phyloP scores from a whole-genome alignment of 35 echinoderm and acorn worm species.

The Lytechinus pictus region DNA sequence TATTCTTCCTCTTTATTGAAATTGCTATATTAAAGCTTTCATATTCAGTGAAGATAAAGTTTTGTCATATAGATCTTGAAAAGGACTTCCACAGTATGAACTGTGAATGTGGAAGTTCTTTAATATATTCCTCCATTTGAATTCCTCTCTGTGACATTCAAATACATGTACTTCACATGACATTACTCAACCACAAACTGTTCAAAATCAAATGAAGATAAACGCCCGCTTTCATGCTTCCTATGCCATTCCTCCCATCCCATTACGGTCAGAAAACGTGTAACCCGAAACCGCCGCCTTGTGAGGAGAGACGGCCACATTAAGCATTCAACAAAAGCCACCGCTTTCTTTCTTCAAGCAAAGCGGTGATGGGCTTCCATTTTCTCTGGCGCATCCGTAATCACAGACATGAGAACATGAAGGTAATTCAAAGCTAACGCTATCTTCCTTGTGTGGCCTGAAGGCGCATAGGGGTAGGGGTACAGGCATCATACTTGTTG shows the following conservation, averaged over 20 bases:
- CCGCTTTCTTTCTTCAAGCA: neutral
- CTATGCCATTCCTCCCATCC: neutral
- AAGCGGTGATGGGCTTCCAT: neutral
- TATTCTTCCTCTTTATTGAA: no score
- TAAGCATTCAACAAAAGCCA: neutral
- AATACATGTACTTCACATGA: neutral
- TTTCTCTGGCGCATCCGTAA: neutral
- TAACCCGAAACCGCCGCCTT: neutral
- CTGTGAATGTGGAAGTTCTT: no score
- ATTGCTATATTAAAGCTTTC: no score
- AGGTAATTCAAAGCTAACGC: neutral
- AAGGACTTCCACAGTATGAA: no score
- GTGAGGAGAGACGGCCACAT: neutral
- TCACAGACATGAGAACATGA: neutral
- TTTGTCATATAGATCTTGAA: no score
- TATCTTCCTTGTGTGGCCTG: neutral
- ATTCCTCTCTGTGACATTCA: neutral
- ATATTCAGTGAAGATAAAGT: no score
- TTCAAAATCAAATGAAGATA: neutral
- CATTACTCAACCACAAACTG: neutral
- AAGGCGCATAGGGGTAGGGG: neutral
- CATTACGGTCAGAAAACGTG: neutral
- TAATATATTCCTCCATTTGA: neutral
- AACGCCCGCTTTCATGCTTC: neutral
- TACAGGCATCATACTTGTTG: neutral